These are phyloP conservation scores for Falco berigora DNA, from an alignment of 2,797 vertebrate species.

Conservation along the genomic window DNA sequence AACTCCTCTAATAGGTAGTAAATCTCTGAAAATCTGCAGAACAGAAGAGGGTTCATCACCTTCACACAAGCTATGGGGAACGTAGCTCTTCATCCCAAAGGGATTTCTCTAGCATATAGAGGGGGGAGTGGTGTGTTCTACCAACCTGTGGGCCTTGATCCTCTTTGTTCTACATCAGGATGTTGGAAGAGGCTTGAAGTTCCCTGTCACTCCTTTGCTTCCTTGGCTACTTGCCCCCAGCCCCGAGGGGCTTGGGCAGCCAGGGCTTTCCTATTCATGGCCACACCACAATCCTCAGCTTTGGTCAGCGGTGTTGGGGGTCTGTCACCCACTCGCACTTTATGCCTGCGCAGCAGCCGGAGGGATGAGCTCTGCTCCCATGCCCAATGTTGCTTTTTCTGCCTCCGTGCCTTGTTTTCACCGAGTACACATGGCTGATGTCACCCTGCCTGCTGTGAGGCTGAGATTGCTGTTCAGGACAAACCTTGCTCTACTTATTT, in stretches of 20 bases:
- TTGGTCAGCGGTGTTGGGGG: not conserved
- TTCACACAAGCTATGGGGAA: not conserved
- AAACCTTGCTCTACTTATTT: not conserved
- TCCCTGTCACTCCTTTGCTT: not conserved
- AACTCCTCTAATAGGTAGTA: conserved; percentile 38
- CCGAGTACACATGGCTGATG: not conserved
- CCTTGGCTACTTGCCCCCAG: not conserved
- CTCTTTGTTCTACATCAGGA: not conserved
- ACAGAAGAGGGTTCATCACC: not conserved
- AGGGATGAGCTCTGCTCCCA: not conserved
- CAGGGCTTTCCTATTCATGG: not conserved
- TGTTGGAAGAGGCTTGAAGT: not conserved
- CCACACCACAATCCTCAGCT: not conserved
- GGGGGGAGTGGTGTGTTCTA: not conserved
- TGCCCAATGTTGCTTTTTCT: not conserved
- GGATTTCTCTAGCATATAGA: not conserved
- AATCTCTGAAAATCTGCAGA: conserved; percentile 42
- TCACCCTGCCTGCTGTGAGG: not conserved
- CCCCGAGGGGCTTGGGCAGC: not conserved
- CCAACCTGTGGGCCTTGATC: not conserved
- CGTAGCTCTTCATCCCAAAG: not conserved
- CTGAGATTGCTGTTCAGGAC: not conserved
- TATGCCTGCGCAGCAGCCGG: accelerated
- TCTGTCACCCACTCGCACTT: not conserved
- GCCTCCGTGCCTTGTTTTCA: not conserved